Conservation (phyloP, 2,797 vertebrate genomes). For the Brotula barbata region DNA sequence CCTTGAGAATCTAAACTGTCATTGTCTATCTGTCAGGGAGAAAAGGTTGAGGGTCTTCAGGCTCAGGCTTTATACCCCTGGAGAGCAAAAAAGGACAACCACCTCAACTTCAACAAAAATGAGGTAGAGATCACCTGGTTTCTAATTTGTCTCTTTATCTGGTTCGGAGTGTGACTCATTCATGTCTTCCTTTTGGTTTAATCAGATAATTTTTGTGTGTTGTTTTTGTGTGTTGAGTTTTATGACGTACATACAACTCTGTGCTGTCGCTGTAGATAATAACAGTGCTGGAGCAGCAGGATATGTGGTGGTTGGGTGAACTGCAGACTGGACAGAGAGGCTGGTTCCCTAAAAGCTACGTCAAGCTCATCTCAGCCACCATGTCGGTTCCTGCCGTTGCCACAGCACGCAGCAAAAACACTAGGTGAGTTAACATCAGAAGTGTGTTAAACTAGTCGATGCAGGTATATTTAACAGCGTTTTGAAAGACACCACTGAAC, state of each 20-base stretch:
- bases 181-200: too few relatives aligned
- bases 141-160: background rate
- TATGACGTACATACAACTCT: background rate
- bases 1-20: background rate
- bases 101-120: conserved; percentile 98
- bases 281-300: conserved; percentile 97
- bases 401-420: conserved; percentile 79
- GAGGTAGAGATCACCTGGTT: conserved; percentile 69
- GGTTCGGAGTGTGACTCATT: too few relatives aligned
- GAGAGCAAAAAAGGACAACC: conserved; percentile 99
- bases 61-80: conserved; percentile 97
- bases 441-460: background rate
- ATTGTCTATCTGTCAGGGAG: conserved; percentile 79
- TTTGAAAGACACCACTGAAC: background rate
- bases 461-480: background rate
- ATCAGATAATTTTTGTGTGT: too few relatives aligned
- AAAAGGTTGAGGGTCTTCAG: conserved; percentile 97
- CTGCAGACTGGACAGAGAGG: conserved; percentile 93
- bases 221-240: background rate
- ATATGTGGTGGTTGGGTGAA: conserved; percentile 99
- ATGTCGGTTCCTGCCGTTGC: conserved; percentile 62
- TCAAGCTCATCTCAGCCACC: conserved; percentile 91
- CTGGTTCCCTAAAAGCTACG: conserved; percentile 99
- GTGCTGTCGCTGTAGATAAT: conserved; percentile 75
- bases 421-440: conserved; percentile 76